phyloP scores from a whole-genome alignment of 2,113 vertebrate species.

The Lutjanus erythropterus region DNA sequence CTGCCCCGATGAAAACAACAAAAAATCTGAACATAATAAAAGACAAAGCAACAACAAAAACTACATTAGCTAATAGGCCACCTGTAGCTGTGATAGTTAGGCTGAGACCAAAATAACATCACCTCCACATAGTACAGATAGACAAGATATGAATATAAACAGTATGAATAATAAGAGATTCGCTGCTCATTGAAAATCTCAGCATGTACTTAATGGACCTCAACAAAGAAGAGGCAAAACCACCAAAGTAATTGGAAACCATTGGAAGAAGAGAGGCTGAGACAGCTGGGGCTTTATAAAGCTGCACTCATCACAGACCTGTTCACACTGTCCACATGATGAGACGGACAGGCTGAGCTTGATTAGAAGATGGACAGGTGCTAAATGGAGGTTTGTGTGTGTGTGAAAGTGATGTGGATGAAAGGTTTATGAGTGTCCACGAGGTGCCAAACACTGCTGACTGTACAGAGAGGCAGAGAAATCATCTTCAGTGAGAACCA shows the following conservation, averaged over 20 bases:
- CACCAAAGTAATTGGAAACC: constrained; percentile 34
- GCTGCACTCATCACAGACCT: neutral
- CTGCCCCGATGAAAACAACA: no score
- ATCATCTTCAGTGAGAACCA: no score
- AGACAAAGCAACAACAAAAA: no score
- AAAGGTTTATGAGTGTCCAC: neutral
- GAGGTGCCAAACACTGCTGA: no score
- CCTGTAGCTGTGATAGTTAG: neutral
- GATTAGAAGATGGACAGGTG: neutral
- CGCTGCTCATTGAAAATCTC: constrained; percentile 39
- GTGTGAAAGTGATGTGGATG: neutral
- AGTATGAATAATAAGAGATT: neutral
- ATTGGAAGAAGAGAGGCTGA: neutral
- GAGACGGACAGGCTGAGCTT: neutral
- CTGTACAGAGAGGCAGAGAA: no score
- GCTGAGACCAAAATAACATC: neutral
- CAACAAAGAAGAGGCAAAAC: constrained; percentile 36
- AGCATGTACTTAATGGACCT: constrained; percentile 18
- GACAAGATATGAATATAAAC: neutral
- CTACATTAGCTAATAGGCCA: no score
- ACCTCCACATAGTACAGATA: neutral
- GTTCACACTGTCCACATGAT: neutral
- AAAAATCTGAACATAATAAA: no score
- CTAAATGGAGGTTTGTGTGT: neutral
- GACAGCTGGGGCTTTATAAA: neutral